phyloP scores from a whole-genome alignment of 2,888 invertebrate species.

The Drosophila infuscata region DNA sequence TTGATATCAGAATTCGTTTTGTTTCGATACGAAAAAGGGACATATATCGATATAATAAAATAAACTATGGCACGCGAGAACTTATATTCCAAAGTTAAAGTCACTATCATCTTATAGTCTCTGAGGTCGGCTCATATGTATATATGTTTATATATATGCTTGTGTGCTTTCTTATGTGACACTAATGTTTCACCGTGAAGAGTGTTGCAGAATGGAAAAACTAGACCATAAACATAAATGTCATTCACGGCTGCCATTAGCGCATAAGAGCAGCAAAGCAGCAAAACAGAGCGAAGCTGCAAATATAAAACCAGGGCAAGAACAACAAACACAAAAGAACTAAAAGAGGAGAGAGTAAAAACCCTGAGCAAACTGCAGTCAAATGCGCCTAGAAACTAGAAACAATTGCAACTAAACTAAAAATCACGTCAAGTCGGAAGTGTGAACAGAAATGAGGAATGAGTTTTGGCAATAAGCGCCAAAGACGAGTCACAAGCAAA shows the following conservation, averaged over 20 bases:
- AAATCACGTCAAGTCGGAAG: slow-evolving; percentile 46
- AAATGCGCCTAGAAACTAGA: slow-evolving; percentile 27
- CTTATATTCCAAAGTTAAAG: background rate
- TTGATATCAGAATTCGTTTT: background rate
- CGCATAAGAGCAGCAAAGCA: slow-evolving; percentile 43
- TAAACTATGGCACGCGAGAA: background rate
- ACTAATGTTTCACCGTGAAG: slow-evolving; percentile 21
- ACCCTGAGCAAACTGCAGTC: slow-evolving; percentile 38
- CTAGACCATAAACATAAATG: slow-evolving; percentile 73
- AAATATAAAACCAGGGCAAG: slow-evolving; percentile 67
- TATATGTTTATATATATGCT: background rate
- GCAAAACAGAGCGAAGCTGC: slow-evolving; percentile 35
- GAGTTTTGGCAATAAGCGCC: slow-evolving; percentile 57
- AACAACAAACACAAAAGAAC: slow-evolving; percentile 25
- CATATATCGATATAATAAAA: background rate
- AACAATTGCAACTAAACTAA: slow-evolving; percentile 33
- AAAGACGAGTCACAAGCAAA: slow-evolving; percentile 46
- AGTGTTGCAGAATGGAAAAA: slow-evolving; percentile 48
- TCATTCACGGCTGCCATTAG: slow-evolving; percentile 75
- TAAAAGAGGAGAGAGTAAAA: slow-evolving; percentile 15
- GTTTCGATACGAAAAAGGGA: background rate
- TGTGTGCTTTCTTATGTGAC: slow-evolving; percentile 27
- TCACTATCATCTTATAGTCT: background rate
- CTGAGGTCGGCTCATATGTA: background rate
- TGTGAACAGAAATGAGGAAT: slow-evolving; percentile 43